A percentile compares a stretch with the other conserved stretches of the same genome.
Conservation (phyloP, 2,113 vertebrate species). For the Pelvicachromis taeniatus region DNA sequence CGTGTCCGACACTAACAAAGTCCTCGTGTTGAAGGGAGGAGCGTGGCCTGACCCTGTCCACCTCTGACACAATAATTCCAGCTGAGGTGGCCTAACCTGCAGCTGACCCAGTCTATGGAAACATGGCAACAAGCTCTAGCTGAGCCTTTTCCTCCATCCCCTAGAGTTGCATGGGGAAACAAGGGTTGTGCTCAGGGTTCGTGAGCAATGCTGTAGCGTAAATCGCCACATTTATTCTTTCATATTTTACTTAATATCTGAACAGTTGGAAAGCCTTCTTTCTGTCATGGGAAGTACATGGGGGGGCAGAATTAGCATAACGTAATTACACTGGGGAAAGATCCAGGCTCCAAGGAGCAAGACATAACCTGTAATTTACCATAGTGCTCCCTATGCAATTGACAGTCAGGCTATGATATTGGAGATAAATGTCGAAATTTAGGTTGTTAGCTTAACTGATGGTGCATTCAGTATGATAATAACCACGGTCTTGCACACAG, state of each 20-base stretch:
- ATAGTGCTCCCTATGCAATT: constrained; percentile 55
- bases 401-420: constrained; percentile 61
- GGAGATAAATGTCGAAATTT: constrained; percentile 72
- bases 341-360: constrained; percentile 58
- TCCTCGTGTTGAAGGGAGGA: constrained; percentile 36
- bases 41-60: constrained; percentile 29
- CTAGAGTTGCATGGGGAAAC: background rate
- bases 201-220: background rate
- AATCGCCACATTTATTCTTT: constrained; percentile 27
- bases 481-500: constrained; percentile 48
- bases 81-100: constrained; percentile 54
- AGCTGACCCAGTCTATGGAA: constrained; percentile 23
- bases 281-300: background rate
- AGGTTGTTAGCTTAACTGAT: constrained; percentile 72
- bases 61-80: constrained; percentile 51
- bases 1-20: constrained; percentile 54
- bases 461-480: constrained; percentile 67
- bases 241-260: constrained; percentile 17
- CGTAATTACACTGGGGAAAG: constrained; percentile 64
- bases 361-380: constrained; percentile 69
- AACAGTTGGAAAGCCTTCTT: constrained; percentile 21
- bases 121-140: background rate
- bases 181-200: background rate
- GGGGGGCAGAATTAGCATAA: constrained; percentile 59
- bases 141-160: background rate